Percentiles rank a stretch among this genome's conserved stretches.
Conservation (phyloP, 2,888 invertebrate genomes). For the Aleiodes testaceus region DNA sequence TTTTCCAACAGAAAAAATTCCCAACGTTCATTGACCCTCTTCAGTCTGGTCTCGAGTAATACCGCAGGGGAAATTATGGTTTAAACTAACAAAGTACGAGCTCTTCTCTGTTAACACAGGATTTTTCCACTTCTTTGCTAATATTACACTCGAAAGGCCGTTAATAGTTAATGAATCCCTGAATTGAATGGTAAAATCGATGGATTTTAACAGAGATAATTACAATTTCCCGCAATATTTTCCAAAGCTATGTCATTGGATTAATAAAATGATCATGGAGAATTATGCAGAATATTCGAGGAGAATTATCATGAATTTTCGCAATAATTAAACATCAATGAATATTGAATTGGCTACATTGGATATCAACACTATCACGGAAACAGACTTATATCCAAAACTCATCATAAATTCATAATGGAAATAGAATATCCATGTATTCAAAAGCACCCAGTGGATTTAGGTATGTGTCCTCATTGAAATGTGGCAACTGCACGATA, state of each 20-base stretch:
- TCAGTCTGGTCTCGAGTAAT: neutral
- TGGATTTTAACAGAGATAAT: no score
- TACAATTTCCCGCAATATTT: no score
- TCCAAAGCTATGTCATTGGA: no score
- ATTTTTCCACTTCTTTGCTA: no score
- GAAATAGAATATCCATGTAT: slow-evolving; percentile 33
- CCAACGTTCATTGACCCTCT: neutral
- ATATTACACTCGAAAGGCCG: slow-evolving; percentile 48
- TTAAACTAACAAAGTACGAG: no score
- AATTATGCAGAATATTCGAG: no score
- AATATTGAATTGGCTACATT: slow-evolving; percentile 12
- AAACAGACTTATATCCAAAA: slow-evolving; percentile 14
- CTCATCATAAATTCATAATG: slow-evolving; percentile 52
- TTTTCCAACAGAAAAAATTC: neutral
- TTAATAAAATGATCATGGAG: no score
- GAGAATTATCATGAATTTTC: neutral
- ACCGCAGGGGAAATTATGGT: no score
- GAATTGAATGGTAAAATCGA: no score
- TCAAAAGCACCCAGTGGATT: slow-evolving; percentile 13
- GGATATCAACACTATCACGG: slow-evolving; percentile 16
- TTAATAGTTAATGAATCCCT: slow-evolving; percentile 49
- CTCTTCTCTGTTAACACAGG: no score
- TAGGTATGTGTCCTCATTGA: slow-evolving; percentile 31
- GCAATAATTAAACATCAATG: slow-evolving; percentile 11
- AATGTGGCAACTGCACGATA: slow-evolving; percentile 39